Evolutionary conservation across 2,888 invertebrate genomes (phyloP).

Genomic region (Rhimphoctona megacephalus): DNA sequence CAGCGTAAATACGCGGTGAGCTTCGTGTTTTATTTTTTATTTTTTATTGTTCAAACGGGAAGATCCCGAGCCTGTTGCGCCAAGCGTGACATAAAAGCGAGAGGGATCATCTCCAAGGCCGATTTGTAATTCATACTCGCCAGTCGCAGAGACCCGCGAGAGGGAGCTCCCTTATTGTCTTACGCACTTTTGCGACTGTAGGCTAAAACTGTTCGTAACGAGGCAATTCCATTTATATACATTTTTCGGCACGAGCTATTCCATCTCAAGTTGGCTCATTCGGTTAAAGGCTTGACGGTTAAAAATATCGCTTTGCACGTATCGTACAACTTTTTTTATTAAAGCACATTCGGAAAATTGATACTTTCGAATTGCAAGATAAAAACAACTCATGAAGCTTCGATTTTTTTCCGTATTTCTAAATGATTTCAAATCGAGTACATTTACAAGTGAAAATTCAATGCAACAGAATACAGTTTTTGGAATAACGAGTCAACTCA

Average conservation of each 20-base stretch:
- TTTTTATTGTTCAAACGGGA: neutral
- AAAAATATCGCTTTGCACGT: too few relatives aligned
- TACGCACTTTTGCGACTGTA: constrained; percentile 58
- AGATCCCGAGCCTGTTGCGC: constrained; percentile 46
- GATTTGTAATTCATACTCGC: constrained; percentile 69
- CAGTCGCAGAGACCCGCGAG: constrained; percentile 62
- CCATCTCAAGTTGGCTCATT: neutral
- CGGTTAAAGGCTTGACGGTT: too few relatives aligned
- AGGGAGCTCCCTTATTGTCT: constrained; percentile 62
- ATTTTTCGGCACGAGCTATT: constrained; percentile 14
- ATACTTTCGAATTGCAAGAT: too few relatives aligned
- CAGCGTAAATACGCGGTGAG: neutral
- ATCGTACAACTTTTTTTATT: too few relatives aligned
- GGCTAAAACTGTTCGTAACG: constrained; percentile 18
- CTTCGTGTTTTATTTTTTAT: constrained; percentile 13
- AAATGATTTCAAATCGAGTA: too few relatives aligned
- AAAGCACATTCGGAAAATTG: too few relatives aligned
- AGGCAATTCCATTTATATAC: neutral
- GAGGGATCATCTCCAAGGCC: constrained; percentile 68
- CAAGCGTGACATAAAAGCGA: constrained; percentile 47
- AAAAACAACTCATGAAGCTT: too few relatives aligned
- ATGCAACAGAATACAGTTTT: too few relatives aligned
- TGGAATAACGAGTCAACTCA: too few relatives aligned
- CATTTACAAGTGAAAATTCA: too few relatives aligned
- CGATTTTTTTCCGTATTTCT: too few relatives aligned